Conservation (phyloP, 1,140 invertebrate genomes). For the Psilanteris sp. region DNA sequence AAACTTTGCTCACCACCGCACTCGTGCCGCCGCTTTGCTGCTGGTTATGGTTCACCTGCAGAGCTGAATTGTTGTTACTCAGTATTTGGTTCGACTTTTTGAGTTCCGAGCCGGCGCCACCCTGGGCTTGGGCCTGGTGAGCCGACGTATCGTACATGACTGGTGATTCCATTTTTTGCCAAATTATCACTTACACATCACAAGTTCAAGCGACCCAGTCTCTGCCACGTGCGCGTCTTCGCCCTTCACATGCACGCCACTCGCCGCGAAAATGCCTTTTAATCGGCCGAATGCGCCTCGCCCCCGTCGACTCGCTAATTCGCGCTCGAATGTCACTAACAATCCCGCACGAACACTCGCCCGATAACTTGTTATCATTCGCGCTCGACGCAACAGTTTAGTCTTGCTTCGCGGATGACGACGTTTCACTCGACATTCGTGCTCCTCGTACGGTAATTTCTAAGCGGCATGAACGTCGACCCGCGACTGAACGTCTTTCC, state of each 20-base stretch:
- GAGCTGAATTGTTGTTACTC: conserved; percentile 72
- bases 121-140: conserved; percentile 74
- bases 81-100: conserved; percentile 73
- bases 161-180: conserved; percentile 74
- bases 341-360: background rate
- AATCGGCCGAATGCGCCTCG: background rate
- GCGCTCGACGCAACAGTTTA: background rate
- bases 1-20: conserved; percentile 77
- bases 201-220: conserved; percentile 46
- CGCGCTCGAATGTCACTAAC: background rate
- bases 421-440: conserved; percentile 29
- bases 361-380: background rate
- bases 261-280: background rate
- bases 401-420: background rate
- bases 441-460: conserved; percentile 16
- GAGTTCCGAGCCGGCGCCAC: conserved; percentile 65
- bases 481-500: conserved; percentile 75
- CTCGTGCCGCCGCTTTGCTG: conserved; percentile 67
- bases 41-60: conserved; percentile 77
- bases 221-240: conserved; percentile 28
- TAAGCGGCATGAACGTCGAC: conserved; percentile 72
- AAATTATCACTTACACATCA: conserved; percentile 74
- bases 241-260: conserved; percentile 9
- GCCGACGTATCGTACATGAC: conserved; percentile 78
- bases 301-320: no score